Percentiles rank a stretch among this genome's conserved stretches.
These are phyloP conservation scores for Amazona finschi DNA, from an alignment of 2,797 vertebrate genomes.

Conservation along the genomic window DNA sequence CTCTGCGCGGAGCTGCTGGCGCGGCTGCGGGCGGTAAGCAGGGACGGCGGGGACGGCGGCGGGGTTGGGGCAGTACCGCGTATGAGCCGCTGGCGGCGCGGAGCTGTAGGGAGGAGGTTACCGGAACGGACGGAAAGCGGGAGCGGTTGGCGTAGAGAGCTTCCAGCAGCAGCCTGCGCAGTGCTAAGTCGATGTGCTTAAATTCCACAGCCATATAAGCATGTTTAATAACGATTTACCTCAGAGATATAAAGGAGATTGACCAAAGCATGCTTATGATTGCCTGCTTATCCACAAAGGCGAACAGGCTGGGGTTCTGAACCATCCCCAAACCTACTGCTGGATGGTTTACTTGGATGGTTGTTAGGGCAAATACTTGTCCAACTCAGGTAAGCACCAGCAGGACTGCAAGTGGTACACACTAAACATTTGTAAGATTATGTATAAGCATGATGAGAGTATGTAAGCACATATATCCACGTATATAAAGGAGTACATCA, in stretches of 20 bases:
- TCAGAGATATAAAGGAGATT: not conserved
- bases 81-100: not conserved
- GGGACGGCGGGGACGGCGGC: not conserved
- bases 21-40: not conserved
- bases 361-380: rapidly evolving
- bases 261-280: rapidly evolving
- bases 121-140: rapidly evolving
- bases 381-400: rapidly evolving
- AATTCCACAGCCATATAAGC: rapidly evolving
- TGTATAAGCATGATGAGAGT: not conserved
- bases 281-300: not conserved
- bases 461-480: too few species aligned
- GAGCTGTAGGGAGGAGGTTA: not conserved
- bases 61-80: not conserved
- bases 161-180: rapidly evolving
- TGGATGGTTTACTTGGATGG: rapidly evolving
- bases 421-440: not conserved
- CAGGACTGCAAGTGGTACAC: not conserved
- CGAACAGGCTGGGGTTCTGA: not conserved
- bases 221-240: not conserved
- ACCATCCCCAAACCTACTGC: not conserved
- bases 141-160: not conserved
- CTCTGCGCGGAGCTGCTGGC: not conserved
- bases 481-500: too few species aligned
- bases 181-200: rapidly evolving